Evolutionary conservation across 2,888 invertebrate species (phyloP).

Genomic region (Portevinia maculata): DNA sequence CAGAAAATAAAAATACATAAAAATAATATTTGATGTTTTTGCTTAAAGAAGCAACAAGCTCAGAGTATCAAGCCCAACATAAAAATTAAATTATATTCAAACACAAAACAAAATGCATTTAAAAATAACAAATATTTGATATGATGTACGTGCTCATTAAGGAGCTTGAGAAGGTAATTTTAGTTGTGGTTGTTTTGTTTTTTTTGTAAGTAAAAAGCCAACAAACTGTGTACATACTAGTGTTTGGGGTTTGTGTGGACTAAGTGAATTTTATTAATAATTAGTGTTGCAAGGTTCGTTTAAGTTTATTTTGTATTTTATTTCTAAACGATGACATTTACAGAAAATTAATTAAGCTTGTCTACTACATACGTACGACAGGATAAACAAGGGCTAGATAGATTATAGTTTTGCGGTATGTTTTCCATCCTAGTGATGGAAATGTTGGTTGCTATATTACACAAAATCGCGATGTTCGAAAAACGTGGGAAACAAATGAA

Average conservation of each 20-base stretch:
- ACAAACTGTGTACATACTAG: constrained; percentile 50
- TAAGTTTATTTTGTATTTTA: constrained; percentile 13
- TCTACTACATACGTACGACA: constrained; percentile 48
- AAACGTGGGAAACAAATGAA: constrained; percentile 4
- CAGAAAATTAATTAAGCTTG: constrained; percentile 38
- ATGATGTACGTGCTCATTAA: constrained; percentile 43
- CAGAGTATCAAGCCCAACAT: constrained; percentile 45
- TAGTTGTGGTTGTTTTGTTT: neutral
- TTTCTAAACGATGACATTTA: constrained; percentile 39
- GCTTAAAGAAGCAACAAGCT: constrained; percentile 59
- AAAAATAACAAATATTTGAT: constrained; percentile 20
- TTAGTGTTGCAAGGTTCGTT: constrained; percentile 21
- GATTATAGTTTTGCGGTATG: constrained; percentile 6
- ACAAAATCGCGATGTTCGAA: constrained; percentile 44
- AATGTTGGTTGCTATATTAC: constrained; percentile 6
- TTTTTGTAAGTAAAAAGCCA: constrained; percentile 49
- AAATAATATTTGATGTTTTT: constrained; percentile 12
- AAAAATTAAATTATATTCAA: constrained; percentile 31
- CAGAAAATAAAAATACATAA: constrained; percentile 63
- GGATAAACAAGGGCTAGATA: constrained; percentile 53
- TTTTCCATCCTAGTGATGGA: constrained; percentile 60
- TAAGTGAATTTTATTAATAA: constrained; percentile 3
- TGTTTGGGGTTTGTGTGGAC: constrained; percentile 32
- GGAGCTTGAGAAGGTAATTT: constrained; percentile 35
- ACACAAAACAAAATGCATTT: constrained; percentile 34